Evolutionary conservation across 2,113 vertebrate genomes (phyloP).

Genomic region (Gallinago undulata): DNA sequence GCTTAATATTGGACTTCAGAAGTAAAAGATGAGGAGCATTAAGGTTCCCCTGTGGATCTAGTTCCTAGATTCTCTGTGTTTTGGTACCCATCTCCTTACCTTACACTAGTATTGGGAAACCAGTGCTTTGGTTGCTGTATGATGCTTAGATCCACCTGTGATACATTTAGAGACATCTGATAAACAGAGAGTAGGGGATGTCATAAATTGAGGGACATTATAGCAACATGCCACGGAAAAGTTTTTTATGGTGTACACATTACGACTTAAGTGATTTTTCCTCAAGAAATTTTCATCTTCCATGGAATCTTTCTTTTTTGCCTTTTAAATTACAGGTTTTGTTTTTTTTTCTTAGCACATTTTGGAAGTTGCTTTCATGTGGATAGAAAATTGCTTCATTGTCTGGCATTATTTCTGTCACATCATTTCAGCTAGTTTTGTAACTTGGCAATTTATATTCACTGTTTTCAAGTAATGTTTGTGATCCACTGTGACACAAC

Average conservation of each 20-base stretch:
- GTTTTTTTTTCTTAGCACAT: not conserved
- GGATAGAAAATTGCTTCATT: not conserved
- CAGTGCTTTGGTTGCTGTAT: not conserved
- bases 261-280: not conserved
- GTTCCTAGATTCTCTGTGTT: not conserved
- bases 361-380: not conserved
- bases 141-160: not conserved
- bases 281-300: not conserved
- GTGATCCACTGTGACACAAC: constrained; percentile 3
- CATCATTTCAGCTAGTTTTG: constrained; percentile 13
- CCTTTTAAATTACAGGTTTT: not conserved
- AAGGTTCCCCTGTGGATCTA: not conserved
- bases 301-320: not conserved
- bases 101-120: not conserved
- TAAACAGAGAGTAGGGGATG: not conserved
- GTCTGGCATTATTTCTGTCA: not conserved
- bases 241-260: not conserved
- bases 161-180: not conserved
- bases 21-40: not conserved
- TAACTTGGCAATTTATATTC: not conserved
- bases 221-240: not conserved
- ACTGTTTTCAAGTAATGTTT: not conserved
- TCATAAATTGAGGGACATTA: not conserved
- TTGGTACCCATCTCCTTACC: not conserved
- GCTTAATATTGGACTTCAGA: not conserved